phyloP scores from a whole-genome alignment of 2,113 vertebrate genomes.

The Otis tarda region DNA sequence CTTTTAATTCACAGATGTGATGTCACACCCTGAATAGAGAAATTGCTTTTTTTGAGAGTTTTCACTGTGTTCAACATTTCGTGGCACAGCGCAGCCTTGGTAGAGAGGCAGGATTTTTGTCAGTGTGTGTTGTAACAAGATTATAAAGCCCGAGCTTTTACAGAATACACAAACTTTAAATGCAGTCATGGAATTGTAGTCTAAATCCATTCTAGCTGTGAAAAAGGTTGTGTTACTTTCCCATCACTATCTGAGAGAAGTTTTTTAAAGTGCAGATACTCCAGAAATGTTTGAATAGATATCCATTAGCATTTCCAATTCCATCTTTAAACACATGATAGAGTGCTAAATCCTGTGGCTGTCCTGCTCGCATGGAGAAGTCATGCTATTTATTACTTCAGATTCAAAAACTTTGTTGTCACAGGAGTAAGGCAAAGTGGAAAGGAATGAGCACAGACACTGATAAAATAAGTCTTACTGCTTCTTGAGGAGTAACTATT shows the following conservation, averaged over 20 bases:
- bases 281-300: background rate
- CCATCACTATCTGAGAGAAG: background rate
- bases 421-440: background rate
- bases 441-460: background rate
- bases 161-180: background rate
- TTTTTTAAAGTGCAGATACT: background rate
- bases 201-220: background rate
- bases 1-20: conserved; percentile 15
- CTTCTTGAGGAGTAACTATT: background rate
- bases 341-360: background rate
- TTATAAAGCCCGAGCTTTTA: background rate
- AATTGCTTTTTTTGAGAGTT: background rate
- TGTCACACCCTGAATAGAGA: background rate
- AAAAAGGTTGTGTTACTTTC: background rate
- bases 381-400: background rate
- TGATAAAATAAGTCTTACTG: background rate
- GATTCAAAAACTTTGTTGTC: background rate
- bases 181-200: background rate
- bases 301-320: background rate
- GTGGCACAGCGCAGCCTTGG: background rate
- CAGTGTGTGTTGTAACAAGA: background rate
- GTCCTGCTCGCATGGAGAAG: background rate
- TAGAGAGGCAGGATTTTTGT: background rate
- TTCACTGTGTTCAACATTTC: background rate
- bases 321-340: background rate